These are phyloP conservation scores for Nephrotoma appendiculata DNA, from an alignment of 2,888 invertebrate species.

Conservation along the genomic window DNA sequence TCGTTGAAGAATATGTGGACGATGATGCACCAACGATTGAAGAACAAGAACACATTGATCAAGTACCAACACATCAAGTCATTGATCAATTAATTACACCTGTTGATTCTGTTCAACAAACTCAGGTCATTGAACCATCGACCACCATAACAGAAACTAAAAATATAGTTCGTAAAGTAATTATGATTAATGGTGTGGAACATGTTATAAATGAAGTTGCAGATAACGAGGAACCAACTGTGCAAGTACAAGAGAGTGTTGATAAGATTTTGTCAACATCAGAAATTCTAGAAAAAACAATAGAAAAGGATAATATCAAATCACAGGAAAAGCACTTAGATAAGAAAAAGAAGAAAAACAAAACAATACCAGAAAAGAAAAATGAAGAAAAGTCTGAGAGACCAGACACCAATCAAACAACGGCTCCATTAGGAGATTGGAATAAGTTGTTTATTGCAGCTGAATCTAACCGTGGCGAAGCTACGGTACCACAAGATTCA, in stretches of 20 bases:
- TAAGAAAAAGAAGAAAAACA: not conserved
- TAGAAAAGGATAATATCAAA: not conserved
- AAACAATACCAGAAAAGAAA: not conserved
- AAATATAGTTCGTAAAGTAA: not conserved
- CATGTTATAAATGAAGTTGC: not conserved
- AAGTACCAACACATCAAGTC: not conserved
- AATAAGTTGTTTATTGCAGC: not conserved
- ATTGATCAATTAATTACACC: not conserved
- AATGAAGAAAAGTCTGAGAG: not conserved
- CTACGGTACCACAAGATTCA: not conserved
- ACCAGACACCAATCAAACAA: not conserved
- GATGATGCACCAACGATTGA: conserved; percentile 22
- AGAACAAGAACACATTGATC: conserved; percentile 5
- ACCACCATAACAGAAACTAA: not conserved
- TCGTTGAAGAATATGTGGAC: conserved; percentile 19
- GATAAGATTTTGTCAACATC: not conserved
- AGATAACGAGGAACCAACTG: not conserved
- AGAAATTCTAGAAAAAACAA: not conserved
- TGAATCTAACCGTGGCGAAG: not conserved
- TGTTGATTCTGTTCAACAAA: not conserved
- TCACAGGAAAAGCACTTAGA: not conserved
- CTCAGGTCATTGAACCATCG: not conserved
- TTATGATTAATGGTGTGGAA: not conserved
- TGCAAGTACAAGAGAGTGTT: not conserved
- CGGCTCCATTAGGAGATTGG: not conserved